Evolutionary conservation across 2,113 vertebrate species (phyloP).

Genomic region (Okapia johnstoni): DNA sequence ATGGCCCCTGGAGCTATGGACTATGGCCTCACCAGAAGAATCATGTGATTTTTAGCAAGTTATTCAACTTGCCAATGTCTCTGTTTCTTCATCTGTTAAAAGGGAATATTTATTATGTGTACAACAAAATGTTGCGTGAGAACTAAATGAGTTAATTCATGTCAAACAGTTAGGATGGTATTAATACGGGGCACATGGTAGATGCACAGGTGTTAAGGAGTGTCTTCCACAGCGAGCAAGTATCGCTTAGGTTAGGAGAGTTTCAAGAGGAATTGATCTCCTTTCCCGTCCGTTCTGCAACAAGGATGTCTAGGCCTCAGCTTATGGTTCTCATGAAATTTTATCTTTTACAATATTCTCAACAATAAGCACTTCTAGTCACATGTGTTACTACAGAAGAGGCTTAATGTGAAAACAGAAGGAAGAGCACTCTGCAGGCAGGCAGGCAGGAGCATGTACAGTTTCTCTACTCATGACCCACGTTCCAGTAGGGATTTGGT

Average conservation of each 20-base stretch:
- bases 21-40: neutral
- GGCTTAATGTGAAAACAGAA: neutral
- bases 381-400: neutral
- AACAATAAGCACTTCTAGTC: neutral
- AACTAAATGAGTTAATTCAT: neutral
- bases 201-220: neutral
- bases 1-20: neutral
- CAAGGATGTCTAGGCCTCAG: neutral
- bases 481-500: neutral
- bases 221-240: neutral
- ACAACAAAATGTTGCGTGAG: neutral
- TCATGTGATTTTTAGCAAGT: neutral
- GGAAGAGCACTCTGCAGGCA: neutral
- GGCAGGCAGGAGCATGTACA: neutral
- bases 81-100: neutral
- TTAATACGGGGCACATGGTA: neutral
- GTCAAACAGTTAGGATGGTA: neutral
- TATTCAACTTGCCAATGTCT: neutral
- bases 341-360: conserved; percentile 1
- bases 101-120: neutral
- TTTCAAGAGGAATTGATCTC: neutral
- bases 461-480: neutral
- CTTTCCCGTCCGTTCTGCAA: neutral
- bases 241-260: neutral
- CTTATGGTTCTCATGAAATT: neutral